Percentiles rank a stretch among this genome's conserved stretches.
Evolutionary conservation across 2,888 invertebrate genomes (phyloP).

Genomic region (Adineta ricciae): DNA sequence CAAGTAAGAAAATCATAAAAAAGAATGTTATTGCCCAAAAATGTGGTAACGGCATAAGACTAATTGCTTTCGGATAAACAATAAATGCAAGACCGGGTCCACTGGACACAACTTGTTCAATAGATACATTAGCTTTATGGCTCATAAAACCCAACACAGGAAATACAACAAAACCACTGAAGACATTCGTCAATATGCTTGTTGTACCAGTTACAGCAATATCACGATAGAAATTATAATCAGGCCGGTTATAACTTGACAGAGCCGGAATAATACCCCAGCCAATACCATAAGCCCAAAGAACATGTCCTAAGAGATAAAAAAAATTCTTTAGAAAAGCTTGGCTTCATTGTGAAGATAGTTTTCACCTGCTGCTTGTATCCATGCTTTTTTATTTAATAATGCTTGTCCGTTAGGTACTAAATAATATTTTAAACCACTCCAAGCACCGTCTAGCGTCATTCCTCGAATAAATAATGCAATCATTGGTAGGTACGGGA

Average conservation of each 20-base stretch:
- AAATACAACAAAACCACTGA: conserved; percentile 4
- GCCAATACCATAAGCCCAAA: conserved; percentile 8
- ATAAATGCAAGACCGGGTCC: conserved; percentile 5
- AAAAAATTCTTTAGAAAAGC: not conserved
- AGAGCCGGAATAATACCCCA: conserved; percentile 12
- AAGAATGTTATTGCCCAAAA: conserved; percentile 7
- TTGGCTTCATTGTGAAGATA: not conserved
- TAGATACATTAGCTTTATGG: not conserved
- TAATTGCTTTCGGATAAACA: conserved; percentile 13
- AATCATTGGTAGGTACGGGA: not conserved
- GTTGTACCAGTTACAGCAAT: not conserved
- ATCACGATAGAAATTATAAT: conserved; percentile 11
- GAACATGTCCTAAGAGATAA: not conserved
- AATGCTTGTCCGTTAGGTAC: not conserved
- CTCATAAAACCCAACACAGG: not conserved
- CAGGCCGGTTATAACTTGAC: not conserved
- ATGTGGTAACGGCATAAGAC: not conserved
- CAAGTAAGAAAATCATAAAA: not conserved
- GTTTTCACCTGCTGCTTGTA: not conserved
- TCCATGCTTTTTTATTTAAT: not conserved
- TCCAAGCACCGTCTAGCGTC: not conserved
- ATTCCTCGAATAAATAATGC: conserved; percentile 16
- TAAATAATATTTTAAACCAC: not conserved
- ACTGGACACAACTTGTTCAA: conserved; percentile 1
- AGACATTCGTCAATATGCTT: not conserved